Percentiles rank a stretch among this genome's conserved stretches.
Conservation (phyloP, 1,140 invertebrate species). For the Drosophila persimilis region DNA sequence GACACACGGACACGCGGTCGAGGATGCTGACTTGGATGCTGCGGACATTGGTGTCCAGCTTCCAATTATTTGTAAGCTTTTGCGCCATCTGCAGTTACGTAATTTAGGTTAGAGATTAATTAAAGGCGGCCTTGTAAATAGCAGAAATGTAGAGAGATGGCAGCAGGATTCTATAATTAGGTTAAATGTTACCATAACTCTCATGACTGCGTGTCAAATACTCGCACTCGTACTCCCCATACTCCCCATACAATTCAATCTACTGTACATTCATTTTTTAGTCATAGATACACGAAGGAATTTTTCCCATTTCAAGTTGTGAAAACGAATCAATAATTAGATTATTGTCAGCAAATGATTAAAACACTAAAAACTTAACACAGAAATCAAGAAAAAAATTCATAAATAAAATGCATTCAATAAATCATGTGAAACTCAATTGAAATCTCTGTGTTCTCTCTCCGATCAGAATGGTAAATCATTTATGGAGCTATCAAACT, state of each 20-base stretch:
- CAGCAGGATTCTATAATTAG: constrained; percentile 61
- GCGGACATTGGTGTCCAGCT: constrained; percentile 23
- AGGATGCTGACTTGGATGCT: constrained; percentile 21
- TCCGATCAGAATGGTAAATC: constrained; percentile 32
- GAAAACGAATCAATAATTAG: constrained; percentile 78
- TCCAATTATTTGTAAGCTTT: constrained; percentile 79
- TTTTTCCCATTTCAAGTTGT: constrained; percentile 64
- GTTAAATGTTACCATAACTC: constrained; percentile 59
- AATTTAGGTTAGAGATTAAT: constrained; percentile 81
- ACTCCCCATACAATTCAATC: constrained; percentile 42
- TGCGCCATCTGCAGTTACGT: constrained; percentile 73
- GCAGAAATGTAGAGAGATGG: constrained; percentile 5
- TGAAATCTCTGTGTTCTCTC: constrained; percentile 31
- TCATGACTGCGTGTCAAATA: constrained; percentile 35
- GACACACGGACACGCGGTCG: background rate
- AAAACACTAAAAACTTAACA: constrained; percentile 16
- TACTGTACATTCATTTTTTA: constrained; percentile 47
- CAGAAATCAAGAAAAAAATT: constrained; percentile 39
- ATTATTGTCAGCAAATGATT: constrained; percentile 61
- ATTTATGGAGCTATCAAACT: constrained; percentile 34
- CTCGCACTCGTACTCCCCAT: constrained; percentile 14
- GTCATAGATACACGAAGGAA: constrained; percentile 13
- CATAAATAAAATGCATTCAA: constrained; percentile 46
- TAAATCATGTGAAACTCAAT: constrained; percentile 49
- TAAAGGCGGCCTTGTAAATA: constrained; percentile 76